phyloP scores from a whole-genome alignment of 2,888 invertebrate species.

The Formica aserva region DNA sequence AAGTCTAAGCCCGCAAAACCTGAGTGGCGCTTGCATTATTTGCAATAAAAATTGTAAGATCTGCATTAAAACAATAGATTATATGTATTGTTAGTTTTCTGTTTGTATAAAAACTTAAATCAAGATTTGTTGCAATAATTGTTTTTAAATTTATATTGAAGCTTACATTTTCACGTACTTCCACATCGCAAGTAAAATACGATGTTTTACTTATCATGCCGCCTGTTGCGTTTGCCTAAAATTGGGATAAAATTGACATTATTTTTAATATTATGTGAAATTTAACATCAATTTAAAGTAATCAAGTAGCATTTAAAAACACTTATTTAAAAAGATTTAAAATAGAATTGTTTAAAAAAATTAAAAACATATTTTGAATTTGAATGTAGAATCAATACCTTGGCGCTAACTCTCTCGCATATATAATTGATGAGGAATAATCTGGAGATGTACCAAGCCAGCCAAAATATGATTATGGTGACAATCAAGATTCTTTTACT shows the following conservation, averaged over 20 bases:
- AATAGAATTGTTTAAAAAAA: not conserved
- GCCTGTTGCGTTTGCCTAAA: constrained; percentile 14
- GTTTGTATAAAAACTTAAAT: not conserved
- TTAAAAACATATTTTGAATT: not conserved
- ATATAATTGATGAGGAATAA: constrained; percentile 22
- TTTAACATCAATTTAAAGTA: not conserved
- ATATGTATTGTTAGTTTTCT: not conserved
- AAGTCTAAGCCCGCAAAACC: not conserved
- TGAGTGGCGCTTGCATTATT: constrained; percentile 7
- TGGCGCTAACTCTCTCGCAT: constrained; percentile 23
- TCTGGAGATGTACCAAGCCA: not conserved
- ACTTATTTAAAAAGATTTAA: not conserved
- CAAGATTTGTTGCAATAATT: not conserved
- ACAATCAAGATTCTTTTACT: not conserved
- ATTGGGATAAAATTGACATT: not conserved
- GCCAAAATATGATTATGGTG: not conserved
- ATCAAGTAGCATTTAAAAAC: not conserved
- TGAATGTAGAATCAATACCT: constrained; percentile 5
- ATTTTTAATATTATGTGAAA: not conserved
- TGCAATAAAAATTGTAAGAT: constrained; percentile 19
- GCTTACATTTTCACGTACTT: constrained; percentile 20
- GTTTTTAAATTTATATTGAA: not conserved
- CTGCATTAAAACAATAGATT: not conserved
- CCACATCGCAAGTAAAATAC: not conserved
- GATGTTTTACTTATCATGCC: not conserved